These are phyloP conservation scores for Distichodus sexfasciatus DNA, from an alignment of 2,797 vertebrate genomes.

Conservation along the genomic window DNA sequence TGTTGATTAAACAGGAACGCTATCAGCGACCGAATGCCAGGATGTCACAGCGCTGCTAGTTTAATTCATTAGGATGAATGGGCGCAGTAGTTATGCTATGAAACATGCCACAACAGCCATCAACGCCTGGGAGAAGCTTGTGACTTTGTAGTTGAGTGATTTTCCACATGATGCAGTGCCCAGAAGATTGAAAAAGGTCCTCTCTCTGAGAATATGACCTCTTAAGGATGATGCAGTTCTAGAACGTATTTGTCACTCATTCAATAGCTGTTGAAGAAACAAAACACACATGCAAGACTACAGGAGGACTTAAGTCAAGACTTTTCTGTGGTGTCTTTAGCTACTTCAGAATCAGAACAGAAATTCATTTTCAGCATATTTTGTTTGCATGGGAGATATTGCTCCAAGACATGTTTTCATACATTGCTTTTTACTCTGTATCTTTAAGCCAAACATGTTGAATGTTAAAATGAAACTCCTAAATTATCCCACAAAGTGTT, in stretches of 20 bases:
- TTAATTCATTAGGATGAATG: slow-evolving; percentile 39
- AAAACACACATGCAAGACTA: too few relatives aligned
- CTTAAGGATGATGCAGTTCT: slow-evolving; percentile 10
- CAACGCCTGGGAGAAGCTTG: slow-evolving; percentile 9
- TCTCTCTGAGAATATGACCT: slow-evolving; percentile 3
- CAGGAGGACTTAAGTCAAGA: too few relatives aligned
- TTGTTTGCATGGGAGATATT: too few relatives aligned
- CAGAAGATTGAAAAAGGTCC: neutral
- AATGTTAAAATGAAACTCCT: neutral
- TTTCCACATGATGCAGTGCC: slow-evolving; percentile 1
- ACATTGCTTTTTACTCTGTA: too few relatives aligned
- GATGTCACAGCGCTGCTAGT: slow-evolving; percentile 13
- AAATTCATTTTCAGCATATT: too few relatives aligned
- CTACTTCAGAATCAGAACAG: too few relatives aligned
- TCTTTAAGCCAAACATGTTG: too few relatives aligned
- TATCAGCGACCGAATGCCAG: slow-evolving; percentile 7
- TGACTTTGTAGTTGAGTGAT: neutral
- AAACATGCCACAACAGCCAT: slow-evolving; percentile 11
- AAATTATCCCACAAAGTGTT: neutral
- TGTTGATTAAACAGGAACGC: slow-evolving; percentile 47
- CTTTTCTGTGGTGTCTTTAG: too few relatives aligned
- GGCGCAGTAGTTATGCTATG: neutral
- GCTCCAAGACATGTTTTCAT: too few relatives aligned
- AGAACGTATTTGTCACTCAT: slow-evolving; percentile 4
- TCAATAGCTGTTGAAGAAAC: neutral